Evolutionary conservation across 2,888 invertebrate species (phyloP).

Genomic region (Lucinisca nassula): DNA sequence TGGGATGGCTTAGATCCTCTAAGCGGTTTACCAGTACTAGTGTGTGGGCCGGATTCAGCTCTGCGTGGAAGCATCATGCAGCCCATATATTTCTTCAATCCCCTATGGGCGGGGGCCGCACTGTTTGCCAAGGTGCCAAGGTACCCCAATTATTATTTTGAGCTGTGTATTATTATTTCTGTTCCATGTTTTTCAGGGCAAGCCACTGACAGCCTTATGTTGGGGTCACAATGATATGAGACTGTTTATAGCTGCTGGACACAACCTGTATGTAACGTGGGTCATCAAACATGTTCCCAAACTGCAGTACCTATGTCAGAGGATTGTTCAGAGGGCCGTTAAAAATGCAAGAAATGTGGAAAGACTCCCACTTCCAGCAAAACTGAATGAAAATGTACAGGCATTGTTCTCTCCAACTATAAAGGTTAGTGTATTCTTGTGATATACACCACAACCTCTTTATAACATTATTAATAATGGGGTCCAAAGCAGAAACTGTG

Average conservation of each 20-base stretch:
- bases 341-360: constrained; percentile 92
- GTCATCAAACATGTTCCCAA: constrained; percentile 97
- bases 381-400: constrained; percentile 89
- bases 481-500: too few relatives aligned
- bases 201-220: constrained; percentile 96
- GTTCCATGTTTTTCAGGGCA: constrained; percentile 81
- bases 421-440: constrained; percentile 92
- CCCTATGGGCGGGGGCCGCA: too few relatives aligned
- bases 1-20: too few relatives aligned
- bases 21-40: too few relatives aligned
- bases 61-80: too few relatives aligned
- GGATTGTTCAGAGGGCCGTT: constrained; percentile 89
- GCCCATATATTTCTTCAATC: too few relatives aligned
- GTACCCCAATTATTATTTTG: too few relatives aligned
- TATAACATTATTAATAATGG: too few relatives aligned
- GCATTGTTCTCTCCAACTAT: constrained; percentile 92
- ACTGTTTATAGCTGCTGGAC: constrained; percentile 97
- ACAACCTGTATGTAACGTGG: constrained; percentile 96
- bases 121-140: too few relatives aligned
- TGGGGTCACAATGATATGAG: constrained; percentile 99
- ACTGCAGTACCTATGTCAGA: constrained; percentile 95
- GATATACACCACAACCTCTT: too few relatives aligned
- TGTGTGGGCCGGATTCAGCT: too few relatives aligned
- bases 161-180: too few relatives aligned
- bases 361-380: constrained; percentile 95